A percentile compares a stretch with the other conserved stretches of the same genome.
Evolutionary conservation across 2,113 vertebrate genomes (phyloP).

Genomic region (Phainopepla nitens): DNA sequence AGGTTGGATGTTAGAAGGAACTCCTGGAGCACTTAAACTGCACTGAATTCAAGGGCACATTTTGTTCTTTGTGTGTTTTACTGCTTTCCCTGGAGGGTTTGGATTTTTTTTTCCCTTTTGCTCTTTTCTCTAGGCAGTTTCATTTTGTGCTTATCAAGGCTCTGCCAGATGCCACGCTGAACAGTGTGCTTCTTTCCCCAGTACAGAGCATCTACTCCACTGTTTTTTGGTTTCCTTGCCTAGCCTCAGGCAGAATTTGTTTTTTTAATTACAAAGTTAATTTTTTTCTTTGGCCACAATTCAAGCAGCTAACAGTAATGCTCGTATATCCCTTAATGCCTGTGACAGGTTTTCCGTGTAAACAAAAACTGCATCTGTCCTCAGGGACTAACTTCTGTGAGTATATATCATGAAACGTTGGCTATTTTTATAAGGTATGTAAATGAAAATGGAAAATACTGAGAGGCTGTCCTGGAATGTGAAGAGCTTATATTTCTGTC

Average conservation of each 20-base stretch:
- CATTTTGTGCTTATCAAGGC: constrained; percentile 11
- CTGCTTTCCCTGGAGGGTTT: neutral
- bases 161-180: constrained; percentile 11
- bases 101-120: neutral
- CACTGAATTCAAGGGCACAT: neutral
- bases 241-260: constrained; percentile 18
- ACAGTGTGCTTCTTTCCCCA: neutral
- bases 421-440: constrained; percentile 50
- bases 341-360: constrained; percentile 34
- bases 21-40: neutral
- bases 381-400: constrained; percentile 2
- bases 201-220: neutral
- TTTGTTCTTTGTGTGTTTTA: neutral
- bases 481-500: constrained; percentile 47
- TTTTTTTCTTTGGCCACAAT: constrained; percentile 46
- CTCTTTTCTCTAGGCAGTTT: constrained; percentile 1
- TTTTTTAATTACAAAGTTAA: constrained; percentile 52
- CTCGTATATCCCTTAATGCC: constrained; percentile 14
- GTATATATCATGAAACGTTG: neutral
- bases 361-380: constrained; percentile 56
- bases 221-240: constrained; percentile 26
- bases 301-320: constrained; percentile 27
- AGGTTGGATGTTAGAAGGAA: neutral
- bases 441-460: constrained; percentile 61
- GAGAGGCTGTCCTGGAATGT: constrained; percentile 48